A percentile compares a stretch with the other conserved stretches of the same genome.
phyloP scores from a whole-genome alignment of 2,888 invertebrate genomes.

The Limenitis arthemis region DNA sequence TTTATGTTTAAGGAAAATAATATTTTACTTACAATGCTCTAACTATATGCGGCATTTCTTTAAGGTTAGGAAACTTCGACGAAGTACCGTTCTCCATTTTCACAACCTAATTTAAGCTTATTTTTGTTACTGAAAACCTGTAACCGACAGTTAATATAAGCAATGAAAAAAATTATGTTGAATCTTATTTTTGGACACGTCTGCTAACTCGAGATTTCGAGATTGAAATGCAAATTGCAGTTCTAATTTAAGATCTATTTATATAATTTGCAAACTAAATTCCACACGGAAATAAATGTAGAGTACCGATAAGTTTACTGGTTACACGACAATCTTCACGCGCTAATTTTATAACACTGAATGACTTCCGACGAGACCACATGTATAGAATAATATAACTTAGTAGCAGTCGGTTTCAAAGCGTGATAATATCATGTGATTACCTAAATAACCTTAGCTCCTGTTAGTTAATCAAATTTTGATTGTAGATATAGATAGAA shows the following conservation, averaged over 20 bases:
- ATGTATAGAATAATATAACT: background rate
- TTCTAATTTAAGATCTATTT: background rate
- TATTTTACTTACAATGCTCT: slow-evolving; percentile 48
- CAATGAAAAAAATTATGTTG: background rate
- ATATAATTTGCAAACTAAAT: background rate
- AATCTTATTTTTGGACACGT: background rate
- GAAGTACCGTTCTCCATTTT: slow-evolving; percentile 38
- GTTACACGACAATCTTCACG: slow-evolving; percentile 13
- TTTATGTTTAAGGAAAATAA: background rate
- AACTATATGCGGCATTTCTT: slow-evolving; percentile 51
- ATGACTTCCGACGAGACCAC: background rate
- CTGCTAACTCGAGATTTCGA: background rate
- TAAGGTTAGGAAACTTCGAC: slow-evolving; percentile 49
- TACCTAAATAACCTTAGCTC: no score
- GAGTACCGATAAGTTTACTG: background rate
- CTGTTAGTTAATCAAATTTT: background rate
- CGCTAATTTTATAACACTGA: slow-evolving; percentile 13
- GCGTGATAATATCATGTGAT: no score
- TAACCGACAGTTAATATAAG: background rate
- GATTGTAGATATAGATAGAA: background rate
- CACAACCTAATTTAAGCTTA: slow-evolving; percentile 16
- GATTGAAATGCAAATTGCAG: background rate
- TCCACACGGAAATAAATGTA: slow-evolving; percentile 1
- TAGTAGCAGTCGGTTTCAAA: no score
- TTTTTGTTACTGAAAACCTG: background rate